Evolutionary conservation across 2,113 vertebrate species (phyloP), one percentile per base, ranked within the genome.

Genomic region (Varanus komodoensis): DNA sequence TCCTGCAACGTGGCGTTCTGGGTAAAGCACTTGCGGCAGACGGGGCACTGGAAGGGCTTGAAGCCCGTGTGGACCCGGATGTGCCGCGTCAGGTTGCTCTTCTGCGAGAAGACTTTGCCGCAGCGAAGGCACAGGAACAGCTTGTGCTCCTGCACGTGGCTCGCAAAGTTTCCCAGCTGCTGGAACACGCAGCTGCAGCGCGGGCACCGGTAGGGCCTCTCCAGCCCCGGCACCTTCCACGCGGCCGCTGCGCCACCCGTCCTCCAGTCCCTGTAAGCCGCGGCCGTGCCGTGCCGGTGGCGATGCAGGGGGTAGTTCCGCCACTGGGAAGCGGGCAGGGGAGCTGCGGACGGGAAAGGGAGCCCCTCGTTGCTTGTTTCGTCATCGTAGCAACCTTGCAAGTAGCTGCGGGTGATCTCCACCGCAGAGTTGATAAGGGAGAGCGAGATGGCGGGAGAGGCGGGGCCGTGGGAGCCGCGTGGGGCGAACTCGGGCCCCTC

Each of bases 1-100:
- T 94, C 93, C 73, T 93, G 92, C 38, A 94, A 88, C 2, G 93
- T 93, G 86, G 89, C 90, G 6, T 94, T 94, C 92, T 93, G 93
- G 12, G 92, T 93, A 54, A 94, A 93, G 64, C 89, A 79, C 91
- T 93, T 93, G 34, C 79, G 86, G 87, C 93, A 93, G n/a, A 92
- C 50, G n/a, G 87, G 87, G 91, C 93, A 93, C 73, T 92, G 93
- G 81, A 92, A 93, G 54, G 93, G 93, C 89, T 93, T 93, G 83
- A 89, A 89, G 74, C 93, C 93, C 0, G 89, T 92, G 91, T 93
- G 93, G 0, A 92, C 91, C 0, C 93, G 91, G 57, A 92, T 88
- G 79, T 93, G 93, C 3, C 93, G 91, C 1, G 91, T 93, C 89
- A 93, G 80, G 87, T 93, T 93, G 82, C 91, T 92, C 85, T 93